A percentile compares a stretch with the other conserved stretches of the same genome.
phyloP scores from a whole-genome alignment of 2,113 vertebrate species.

The Psittacara wagleri region DNA sequence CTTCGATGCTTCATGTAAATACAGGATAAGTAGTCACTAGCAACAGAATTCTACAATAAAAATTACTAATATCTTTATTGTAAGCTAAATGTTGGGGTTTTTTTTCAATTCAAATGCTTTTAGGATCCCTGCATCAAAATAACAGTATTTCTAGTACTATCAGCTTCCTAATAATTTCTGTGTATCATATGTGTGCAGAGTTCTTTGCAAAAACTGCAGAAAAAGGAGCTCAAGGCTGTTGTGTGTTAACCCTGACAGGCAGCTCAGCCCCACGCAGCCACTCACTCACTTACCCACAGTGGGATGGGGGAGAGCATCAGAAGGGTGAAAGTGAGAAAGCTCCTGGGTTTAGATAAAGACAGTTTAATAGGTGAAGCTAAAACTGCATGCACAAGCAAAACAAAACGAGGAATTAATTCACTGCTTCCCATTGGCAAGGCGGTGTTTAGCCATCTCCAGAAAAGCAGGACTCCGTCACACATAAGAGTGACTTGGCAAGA shows the following conservation, averaged over 20 bases:
- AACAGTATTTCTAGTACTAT: not conserved
- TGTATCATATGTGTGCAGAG: too few species aligned
- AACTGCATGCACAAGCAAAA: not conserved
- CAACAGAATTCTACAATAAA: not conserved
- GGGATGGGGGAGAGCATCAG: not conserved
- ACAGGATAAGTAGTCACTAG: not conserved
- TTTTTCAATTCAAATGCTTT: not conserved
- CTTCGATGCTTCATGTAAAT: not conserved
- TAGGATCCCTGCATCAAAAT: not conserved
- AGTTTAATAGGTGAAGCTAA: not conserved
- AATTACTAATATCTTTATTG: not conserved
- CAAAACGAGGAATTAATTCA: not conserved
- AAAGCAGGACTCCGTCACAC: not conserved
- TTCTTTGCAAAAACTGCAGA: not conserved
- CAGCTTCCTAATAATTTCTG: not conserved
- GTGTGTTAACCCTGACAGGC: not conserved
- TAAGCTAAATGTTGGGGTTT: not conserved
- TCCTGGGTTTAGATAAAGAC: not conserved
- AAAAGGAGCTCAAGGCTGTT: not conserved
- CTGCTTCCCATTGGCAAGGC: not conserved
- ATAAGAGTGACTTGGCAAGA: not conserved
- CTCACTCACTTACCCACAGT: not conserved
- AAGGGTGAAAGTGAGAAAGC: not conserved
- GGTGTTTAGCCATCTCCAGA: not conserved
- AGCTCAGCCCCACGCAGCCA: not conserved